Evolutionary conservation across 2,113 vertebrate genomes (phyloP).

Genomic region (Ochotona princeps): DNA sequence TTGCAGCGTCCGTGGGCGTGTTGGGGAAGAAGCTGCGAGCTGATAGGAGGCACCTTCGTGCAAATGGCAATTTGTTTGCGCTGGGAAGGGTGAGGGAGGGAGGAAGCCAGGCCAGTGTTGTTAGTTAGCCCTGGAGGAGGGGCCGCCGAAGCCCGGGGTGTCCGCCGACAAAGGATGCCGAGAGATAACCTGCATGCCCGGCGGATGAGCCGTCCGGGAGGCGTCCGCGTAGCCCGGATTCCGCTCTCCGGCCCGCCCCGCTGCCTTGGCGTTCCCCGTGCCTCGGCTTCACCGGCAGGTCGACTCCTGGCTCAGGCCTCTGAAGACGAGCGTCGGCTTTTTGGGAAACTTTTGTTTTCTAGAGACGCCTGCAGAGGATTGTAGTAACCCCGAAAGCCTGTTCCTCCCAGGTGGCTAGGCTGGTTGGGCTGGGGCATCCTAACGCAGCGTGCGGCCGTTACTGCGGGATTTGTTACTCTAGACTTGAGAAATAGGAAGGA

Average conservation of each 20-base stretch:
- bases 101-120: conserved; percentile 50
- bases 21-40: conserved; percentile 43
- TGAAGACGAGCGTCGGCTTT: conserved; percentile 50
- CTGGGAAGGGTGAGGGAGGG: conserved; percentile 53
- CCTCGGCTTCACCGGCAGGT: conserved; percentile 2
- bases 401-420: conserved; percentile 4
- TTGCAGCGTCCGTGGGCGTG: conserved; percentile 57
- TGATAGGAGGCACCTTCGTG: conserved; percentile 71
- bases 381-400: conserved; percentile 14
- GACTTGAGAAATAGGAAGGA: background rate
- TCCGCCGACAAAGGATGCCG: background rate
- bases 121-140: background rate
- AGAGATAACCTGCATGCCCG: background rate
- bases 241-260: background rate
- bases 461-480: conserved; percentile 23
- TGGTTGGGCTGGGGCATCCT: background rate
- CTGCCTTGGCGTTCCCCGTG: background rate
- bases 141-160: background rate
- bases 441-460: conserved; percentile 4
- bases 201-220: background rate
- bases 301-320: background rate
- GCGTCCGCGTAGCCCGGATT: background rate
- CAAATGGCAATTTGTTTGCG: conserved; percentile 56
- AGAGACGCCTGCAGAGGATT: background rate
- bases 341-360: background rate